A percentile compares a stretch with the other conserved stretches of the same genome.
These are phyloP conservation scores for Aphaenogaster ashmeadi DNA, from an alignment of 1,140 invertebrate genomes.

Conservation along the genomic window DNA sequence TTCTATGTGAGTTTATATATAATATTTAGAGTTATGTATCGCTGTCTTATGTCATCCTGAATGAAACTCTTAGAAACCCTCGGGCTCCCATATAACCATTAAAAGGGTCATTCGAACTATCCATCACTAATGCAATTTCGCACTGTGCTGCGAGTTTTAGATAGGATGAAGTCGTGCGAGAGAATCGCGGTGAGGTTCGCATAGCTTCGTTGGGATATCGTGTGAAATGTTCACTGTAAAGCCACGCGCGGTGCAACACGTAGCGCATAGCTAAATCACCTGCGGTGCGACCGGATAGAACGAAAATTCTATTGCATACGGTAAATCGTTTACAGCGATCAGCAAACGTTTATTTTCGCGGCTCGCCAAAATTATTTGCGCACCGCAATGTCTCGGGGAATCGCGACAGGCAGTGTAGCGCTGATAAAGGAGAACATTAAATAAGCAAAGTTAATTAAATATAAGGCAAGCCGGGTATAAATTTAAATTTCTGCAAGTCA, in stretches of 20 bases:
- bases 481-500: background rate
- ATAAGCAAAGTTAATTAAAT: conserved; percentile 10
- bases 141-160: conserved; percentile 32
- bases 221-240: conserved; percentile 56
- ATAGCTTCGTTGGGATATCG: conserved; percentile 55
- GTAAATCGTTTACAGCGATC: conserved; percentile 61
- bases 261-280: conserved; percentile 52
- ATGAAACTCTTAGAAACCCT: background rate
- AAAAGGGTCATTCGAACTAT: conserved; percentile 47
- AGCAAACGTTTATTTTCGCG: conserved; percentile 49
- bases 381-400: background rate
- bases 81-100: background rate
- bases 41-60: background rate
- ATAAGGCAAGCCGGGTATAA: background rate
- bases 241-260: conserved; percentile 47
- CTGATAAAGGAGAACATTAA: background rate
- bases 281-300: conserved; percentile 42
- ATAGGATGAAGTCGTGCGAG: conserved; percentile 59
- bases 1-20: background rate
- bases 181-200: conserved; percentile 46
- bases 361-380: conserved; percentile 18
- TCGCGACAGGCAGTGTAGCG: background rate
- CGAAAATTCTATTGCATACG: conserved; percentile 55
- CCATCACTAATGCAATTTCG: conserved; percentile 41
- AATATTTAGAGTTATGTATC: background rate